A percentile compares a stretch with the other conserved stretches of the same genome.
Conservation (phyloP, 2,113 vertebrate species). For the Aldabrachelys gigantea region DNA sequence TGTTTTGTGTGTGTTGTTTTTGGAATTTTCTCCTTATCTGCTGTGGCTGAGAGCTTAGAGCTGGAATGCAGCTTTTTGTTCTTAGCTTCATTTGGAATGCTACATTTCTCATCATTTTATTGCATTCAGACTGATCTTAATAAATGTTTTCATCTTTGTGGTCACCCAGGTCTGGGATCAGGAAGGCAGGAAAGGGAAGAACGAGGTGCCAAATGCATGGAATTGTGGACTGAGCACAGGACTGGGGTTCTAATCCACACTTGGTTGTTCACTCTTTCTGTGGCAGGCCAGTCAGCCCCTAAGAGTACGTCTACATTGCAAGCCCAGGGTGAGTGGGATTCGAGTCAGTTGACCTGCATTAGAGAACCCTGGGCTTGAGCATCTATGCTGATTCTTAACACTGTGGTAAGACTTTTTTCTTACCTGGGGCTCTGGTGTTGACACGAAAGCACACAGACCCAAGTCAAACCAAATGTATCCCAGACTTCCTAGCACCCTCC, state of each 20-base stretch:
- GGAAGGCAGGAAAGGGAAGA: background rate
- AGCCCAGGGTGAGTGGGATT: background rate
- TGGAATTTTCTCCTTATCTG: background rate
- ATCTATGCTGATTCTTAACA: background rate
- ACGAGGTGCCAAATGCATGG: background rate
- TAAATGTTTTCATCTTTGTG: background rate
- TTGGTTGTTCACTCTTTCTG: accelerated
- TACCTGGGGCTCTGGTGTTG: background rate
- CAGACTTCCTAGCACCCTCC: background rate
- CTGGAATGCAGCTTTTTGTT: background rate
- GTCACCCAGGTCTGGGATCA: background rate
- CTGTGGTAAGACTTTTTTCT: background rate
- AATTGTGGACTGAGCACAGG: accelerated
- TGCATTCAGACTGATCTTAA: background rate
- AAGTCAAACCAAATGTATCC: background rate
- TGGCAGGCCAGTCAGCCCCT: background rate
- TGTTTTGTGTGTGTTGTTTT: background rate
- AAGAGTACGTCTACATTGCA: background rate
- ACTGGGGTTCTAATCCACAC: background rate
- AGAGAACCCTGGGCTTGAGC: background rate
- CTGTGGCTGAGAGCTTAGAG: background rate
- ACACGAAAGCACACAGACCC: background rate
- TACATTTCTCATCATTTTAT: background rate
- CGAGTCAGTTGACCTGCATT: background rate
- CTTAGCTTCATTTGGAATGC: background rate